Base-by-base conservation (phyloP, 2,888 invertebrate species). In the Parasteatoda lunata region DNA sequence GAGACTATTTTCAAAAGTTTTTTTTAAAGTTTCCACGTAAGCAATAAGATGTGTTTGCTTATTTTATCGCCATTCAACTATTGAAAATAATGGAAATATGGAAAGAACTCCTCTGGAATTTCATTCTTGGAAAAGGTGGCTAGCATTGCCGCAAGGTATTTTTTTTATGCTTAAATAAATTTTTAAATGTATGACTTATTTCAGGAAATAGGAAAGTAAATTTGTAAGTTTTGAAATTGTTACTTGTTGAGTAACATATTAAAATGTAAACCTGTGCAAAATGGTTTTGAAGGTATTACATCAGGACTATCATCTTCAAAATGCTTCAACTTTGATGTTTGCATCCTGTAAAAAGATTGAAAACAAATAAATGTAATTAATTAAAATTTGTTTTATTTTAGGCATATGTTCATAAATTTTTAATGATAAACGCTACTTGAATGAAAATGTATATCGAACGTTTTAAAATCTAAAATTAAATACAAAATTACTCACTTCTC, bases 301-400 rank as follows among this genome's bases (percentile, higher is more conserved):
- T 88, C 88, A 48, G 88, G 88, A 15, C 88, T 88, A 30, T 83
- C 88, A 65, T 88, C 88, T 83, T 88, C 88, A 80, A 88, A 88
- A 73, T 88, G 83, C 65, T 88, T 88, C 45, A 79, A 51, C 13
- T 82, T 88, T 45, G 88, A 83, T 15, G 88, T 79, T 54, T 82
- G 88, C 59, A 88, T 84, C 65, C 88, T 88, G 54, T 45, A 78
- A 79, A 59, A 15, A 68, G 15, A 5, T 59, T 59, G 59, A 7
- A 47, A 47, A 77, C 9, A 64, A 0, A 52, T 49, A 47, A 68
- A 0, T 52, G 9, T 9, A 8, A 3, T 8, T 51, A 5, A 7
- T 72, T 8, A 52, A 54, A 54, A 15, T n/a, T 4, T 6, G 5
- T 51, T 7, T 72, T 72, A 5, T 52, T 49, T 54, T 52, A 51